Evolutionary conservation across 2,113 vertebrate genomes (phyloP).

Genomic region (Clupea harengus): DNA sequence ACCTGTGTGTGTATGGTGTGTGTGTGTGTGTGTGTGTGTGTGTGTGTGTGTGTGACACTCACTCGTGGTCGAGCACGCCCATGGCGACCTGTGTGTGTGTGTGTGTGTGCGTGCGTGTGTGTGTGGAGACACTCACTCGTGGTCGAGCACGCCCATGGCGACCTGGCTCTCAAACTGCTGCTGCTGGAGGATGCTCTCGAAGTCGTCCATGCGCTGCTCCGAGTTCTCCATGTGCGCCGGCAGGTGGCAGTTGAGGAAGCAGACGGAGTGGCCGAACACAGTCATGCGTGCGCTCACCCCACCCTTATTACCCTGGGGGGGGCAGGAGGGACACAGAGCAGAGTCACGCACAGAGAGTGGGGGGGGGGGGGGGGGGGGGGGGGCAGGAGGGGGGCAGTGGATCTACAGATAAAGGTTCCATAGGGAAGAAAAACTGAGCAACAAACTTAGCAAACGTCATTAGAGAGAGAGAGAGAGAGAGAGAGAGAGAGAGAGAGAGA

Average conservation of each 20-base stretch:
- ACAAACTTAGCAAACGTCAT: no score
- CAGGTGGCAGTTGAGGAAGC: constrained; percentile 98
- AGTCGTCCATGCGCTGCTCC: constrained; percentile 94
- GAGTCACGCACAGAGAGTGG: neutral
- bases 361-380: no score
- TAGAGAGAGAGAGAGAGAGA: no score
- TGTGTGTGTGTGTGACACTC: no score
- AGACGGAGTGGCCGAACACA: constrained; percentile 90
- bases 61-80: neutral
- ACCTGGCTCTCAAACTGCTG: constrained; percentile 89
- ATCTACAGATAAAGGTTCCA: no score
- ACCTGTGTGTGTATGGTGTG: neutral
- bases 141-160: constrained; percentile 72
- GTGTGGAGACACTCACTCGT: constrained; percentile 78
- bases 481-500: no score
- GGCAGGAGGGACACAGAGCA: neutral
- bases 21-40: no score
- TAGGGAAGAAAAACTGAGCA: no score
- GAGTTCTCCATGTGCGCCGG: constrained; percentile 95
- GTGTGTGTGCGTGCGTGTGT: neutral
- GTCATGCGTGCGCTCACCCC: constrained; percentile 87
- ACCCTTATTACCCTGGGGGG: constrained; percentile 90
- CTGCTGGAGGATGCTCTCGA: constrained; percentile 93
- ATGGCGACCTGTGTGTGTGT: neutral
- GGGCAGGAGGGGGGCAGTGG: no score